Percentiles rank a stretch among this genome's conserved stretches.
Evolutionary conservation across 2,113 vertebrate species (phyloP).

Genomic region (Bubo blakistoni): DNA sequence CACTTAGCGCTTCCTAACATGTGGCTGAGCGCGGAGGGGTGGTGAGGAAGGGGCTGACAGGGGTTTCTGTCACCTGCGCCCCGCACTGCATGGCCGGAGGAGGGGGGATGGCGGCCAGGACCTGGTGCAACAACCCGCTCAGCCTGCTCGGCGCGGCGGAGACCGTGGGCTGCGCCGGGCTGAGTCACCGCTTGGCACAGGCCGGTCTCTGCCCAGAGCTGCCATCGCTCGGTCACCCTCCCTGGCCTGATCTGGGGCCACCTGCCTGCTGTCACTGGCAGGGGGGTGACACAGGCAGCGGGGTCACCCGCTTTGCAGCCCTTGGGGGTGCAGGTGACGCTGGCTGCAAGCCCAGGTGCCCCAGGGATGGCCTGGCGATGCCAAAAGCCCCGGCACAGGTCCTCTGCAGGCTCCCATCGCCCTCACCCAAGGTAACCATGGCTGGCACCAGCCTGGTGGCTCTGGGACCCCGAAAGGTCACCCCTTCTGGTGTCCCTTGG

Average conservation of each 20-base stretch:
- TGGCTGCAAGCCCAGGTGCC: neutral
- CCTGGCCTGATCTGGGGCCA: neutral
- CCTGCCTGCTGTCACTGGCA: neutral
- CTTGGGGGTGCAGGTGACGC: fast-evolving
- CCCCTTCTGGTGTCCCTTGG: neutral
- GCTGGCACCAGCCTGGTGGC: neutral
- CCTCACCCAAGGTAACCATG: fast-evolving
- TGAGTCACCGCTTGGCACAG: neutral
- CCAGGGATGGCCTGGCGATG: neutral
- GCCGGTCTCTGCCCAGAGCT: neutral
- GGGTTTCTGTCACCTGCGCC: neutral
- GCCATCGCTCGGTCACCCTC: neutral
- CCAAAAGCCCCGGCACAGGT: neutral
- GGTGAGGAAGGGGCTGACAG: fast-evolving
- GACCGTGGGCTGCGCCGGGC: fast-evolving
- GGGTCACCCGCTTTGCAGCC: neutral
- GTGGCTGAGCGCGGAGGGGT: fast-evolving
- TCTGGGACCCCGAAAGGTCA: neutral
- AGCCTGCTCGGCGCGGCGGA: fast-evolving
- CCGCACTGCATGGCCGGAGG: fast-evolving
- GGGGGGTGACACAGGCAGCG: no score
- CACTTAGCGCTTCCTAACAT: neutral
- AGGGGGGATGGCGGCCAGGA: neutral
- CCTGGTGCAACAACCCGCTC: neutral
- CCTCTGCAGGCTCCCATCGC: neutral